These are phyloP conservation scores for Erinaceus europaeus DNA, from an alignment of 2,113 vertebrate species.

Conservation along the genomic window DNA sequence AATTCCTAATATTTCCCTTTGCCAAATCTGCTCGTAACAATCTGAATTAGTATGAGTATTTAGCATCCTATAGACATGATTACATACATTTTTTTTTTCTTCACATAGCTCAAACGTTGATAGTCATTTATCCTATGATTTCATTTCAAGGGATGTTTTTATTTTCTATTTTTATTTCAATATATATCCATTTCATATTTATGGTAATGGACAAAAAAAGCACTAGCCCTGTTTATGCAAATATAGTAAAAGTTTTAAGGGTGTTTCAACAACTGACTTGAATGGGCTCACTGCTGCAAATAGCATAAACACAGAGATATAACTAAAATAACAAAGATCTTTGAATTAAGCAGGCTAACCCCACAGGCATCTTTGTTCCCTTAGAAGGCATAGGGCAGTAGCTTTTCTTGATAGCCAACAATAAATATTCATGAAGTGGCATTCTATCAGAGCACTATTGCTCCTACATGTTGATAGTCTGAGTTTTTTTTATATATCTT, in stretches of 20 bases:
- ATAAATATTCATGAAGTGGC: conserved; percentile 66
- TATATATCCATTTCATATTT: conserved; percentile 25
- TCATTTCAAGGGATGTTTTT: neutral
- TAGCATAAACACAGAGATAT: neutral
- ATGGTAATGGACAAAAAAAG: neutral
- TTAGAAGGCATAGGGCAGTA: neutral
- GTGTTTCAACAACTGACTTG: neutral
- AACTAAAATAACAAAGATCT: neutral
- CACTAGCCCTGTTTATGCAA: neutral
- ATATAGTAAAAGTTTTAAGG: neutral
- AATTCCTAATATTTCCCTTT: neutral
- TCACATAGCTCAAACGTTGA: neutral
- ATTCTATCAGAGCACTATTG: conserved; percentile 70
- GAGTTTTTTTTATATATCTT: neutral
- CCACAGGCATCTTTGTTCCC: neutral
- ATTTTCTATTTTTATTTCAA: conserved; percentile 23
- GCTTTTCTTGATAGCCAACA: neutral
- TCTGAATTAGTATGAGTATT: neutral
- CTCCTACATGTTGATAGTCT: conserved; percentile 64
- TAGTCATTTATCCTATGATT: neutral
- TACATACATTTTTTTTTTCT: neutral
- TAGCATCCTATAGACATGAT: neutral
- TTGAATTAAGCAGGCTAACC: neutral
- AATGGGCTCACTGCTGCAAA: neutral
- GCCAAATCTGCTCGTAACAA: neutral